Base-by-base conservation (phyloP, 2,113 vertebrate genomes). In the Nothoprocta perdicaria region DNA sequence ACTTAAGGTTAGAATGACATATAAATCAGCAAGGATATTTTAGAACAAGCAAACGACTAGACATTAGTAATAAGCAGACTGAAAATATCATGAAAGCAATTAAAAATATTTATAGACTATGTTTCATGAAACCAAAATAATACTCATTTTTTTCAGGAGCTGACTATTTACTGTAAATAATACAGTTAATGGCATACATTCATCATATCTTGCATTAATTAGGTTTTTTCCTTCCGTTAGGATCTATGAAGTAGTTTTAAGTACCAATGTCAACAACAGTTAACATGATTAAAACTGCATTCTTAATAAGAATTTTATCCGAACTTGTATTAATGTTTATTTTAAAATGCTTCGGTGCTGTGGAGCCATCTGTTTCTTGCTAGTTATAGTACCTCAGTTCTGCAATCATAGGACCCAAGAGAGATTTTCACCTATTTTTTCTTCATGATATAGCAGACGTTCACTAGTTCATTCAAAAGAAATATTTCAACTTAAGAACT, bases 271-370 rank as follows among this genome's bases (percentile, higher is more conserved):
- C 94, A 97, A 97, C 93, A 97, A 96, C 63, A 96, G 88, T 96
- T 98, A 97, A 96, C 66, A 92, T 97, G 95, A 97, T 97, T 97
- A 97, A 97, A 97, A 97, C 65, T 96, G 80, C 69, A 95, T 96
- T 95, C 74, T 63, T 97, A 96, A 95, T 97, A 97, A 97, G 90
- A 97, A 93, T 94, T 97, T 95, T 95, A 96, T 96, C 95, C 86
- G 90, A 94, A 85, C 78, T 89, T 96, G 87, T 96, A 97, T 97
- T 97, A 97, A 96, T 97, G 86, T 98, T 98, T 97, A 97, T 97
- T 97, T 97, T 87, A 95, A 97, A 98, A 97, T 97, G 88, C 62
- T 95, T 91, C 89, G 95, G 69, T 93, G 92, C 90, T 95, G 63
- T 90, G 58, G n/a, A 96, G n/a, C 89, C 97, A 97, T 97, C 96